Evolutionary conservation across 2,113 vertebrate species (phyloP).

Genomic region (Sceloporus tristichus): DNA sequence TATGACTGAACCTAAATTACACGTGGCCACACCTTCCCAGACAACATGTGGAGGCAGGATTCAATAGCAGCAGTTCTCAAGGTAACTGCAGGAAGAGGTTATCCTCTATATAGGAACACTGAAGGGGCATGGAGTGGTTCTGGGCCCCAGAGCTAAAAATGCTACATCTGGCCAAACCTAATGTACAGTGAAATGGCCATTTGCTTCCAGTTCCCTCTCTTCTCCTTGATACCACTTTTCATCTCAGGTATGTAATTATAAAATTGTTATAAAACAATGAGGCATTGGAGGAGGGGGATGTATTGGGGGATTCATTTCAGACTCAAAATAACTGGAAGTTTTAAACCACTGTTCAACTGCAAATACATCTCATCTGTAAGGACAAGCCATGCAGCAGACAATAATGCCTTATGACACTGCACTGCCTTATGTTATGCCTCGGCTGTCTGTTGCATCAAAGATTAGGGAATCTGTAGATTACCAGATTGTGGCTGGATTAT

Average conservation of each 20-base stretch:
- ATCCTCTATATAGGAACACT: no score
- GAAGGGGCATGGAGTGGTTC: constrained; percentile 3
- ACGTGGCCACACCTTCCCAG: constrained; percentile 28
- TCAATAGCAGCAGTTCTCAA: no score
- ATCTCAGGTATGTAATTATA: constrained; percentile 28
- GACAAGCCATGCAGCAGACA: background rate
- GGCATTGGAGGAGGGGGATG: background rate
- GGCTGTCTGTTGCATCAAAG: background rate
- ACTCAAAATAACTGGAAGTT: background rate
- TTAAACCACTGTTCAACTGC: background rate
- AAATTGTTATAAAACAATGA: background rate
- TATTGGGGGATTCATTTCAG: no score
- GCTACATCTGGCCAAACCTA: background rate
- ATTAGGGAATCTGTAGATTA: background rate
- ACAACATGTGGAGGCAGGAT: constrained; percentile 6
- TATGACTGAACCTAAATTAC: constrained; percentile 10
- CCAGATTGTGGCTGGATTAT: background rate
- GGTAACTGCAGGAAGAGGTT: background rate
- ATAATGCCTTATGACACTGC: background rate
- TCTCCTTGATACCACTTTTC: constrained; percentile 10
- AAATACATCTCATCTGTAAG: background rate
- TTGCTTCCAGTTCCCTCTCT: background rate
- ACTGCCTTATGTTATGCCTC: background rate
- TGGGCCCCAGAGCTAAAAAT: background rate
- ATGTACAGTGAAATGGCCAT: constrained; percentile 23